phyloP scores from a whole-genome alignment of 2,797 vertebrate genomes.

The Neopelma chrysocephalum region DNA sequence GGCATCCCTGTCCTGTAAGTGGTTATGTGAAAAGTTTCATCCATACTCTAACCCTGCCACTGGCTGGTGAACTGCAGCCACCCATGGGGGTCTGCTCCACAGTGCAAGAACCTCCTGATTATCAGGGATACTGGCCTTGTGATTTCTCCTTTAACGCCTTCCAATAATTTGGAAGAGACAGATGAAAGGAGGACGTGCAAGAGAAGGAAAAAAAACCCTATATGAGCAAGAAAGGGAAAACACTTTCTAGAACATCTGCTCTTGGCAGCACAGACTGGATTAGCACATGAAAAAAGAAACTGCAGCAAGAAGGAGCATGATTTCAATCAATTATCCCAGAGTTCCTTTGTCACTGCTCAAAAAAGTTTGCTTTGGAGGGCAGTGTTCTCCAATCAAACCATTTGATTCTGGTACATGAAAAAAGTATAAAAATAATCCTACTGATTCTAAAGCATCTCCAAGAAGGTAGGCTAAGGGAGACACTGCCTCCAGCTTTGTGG shows the following conservation, averaged over 20 bases:
- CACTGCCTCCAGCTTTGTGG: neutral
- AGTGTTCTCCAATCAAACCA: neutral
- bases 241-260: neutral
- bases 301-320: neutral
- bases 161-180: neutral
- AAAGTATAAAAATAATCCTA: neutral
- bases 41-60: neutral
- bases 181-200: neutral
- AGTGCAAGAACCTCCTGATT: neutral
- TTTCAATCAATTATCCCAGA: conserved; percentile 6
- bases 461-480: neutral
- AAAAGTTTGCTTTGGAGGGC: neutral
- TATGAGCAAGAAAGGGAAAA: neutral
- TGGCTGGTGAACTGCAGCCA: neutral
- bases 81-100: neutral
- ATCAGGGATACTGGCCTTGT: neutral
- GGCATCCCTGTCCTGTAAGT: neutral
- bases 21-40: neutral
- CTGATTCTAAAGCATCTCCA: neutral
- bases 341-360: neutral
- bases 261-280: neutral
- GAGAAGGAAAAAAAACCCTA: neutral
- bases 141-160: neutral
- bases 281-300: neutral
- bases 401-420: neutral